These are phyloP conservation scores for Glossophaga mutica DNA, from an alignment of 2,797 vertebrate species.

Conservation along the genomic window DNA sequence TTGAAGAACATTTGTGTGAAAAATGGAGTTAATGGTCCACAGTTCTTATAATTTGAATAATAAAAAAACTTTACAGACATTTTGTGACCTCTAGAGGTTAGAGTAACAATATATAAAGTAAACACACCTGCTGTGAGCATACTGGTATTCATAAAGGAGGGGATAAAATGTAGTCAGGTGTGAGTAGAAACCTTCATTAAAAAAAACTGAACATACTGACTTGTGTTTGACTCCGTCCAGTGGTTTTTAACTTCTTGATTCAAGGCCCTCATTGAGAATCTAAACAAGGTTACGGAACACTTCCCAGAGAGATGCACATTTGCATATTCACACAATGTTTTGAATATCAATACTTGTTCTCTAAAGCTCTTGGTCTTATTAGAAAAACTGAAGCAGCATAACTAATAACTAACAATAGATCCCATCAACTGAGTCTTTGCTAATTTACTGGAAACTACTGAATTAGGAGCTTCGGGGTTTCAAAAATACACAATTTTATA, in stretches of 20 bases:
- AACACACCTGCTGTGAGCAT: background rate
- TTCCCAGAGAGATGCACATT: slow-evolving; percentile 66
- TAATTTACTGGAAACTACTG: slow-evolving; percentile 16
- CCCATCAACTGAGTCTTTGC: slow-evolving; percentile 30
- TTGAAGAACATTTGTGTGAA: background rate
- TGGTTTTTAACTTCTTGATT: slow-evolving; percentile 62
- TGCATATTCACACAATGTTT: slow-evolving; percentile 62
- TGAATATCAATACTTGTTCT: slow-evolving; percentile 69
- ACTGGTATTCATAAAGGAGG: background rate
- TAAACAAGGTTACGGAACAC: slow-evolving; percentile 62
- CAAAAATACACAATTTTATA: slow-evolving; percentile 35
- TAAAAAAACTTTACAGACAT: background rate
- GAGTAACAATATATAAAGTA: background rate
- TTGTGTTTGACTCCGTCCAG: slow-evolving; percentile 42
- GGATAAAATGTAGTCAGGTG: background rate
- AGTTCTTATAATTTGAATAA: slow-evolving; percentile 16
- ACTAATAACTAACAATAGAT: slow-evolving; percentile 63
- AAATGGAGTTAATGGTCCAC: background rate
- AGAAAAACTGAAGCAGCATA: slow-evolving; percentile 58
- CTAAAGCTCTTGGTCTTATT: slow-evolving; percentile 62
- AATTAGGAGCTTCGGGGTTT: background rate
- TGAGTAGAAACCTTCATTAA: slow-evolving; percentile 7
- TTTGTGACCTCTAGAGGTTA: background rate
- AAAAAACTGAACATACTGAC: slow-evolving; percentile 32
- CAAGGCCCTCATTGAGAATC: slow-evolving; percentile 65